Evolutionary conservation across 2,888 invertebrate genomes (phyloP).

Genomic region (Anarsia innoxiella): DNA sequence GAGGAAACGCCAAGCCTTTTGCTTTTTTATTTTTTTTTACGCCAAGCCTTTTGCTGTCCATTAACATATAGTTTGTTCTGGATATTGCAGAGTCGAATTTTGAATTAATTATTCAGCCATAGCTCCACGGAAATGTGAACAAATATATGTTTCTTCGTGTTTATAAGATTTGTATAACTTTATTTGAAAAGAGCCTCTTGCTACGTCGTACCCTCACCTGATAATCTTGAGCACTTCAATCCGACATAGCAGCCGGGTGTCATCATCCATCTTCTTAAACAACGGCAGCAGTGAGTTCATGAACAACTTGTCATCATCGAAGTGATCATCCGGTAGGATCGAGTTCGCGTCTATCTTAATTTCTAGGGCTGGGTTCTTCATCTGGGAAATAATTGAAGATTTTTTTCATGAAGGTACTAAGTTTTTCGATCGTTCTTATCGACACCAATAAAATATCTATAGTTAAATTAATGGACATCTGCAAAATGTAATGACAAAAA

Average conservation of each 20-base stretch:
- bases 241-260: slow-evolving; percentile 53
- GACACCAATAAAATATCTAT: too few relatives aligned
- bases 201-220: slow-evolving; percentile 17
- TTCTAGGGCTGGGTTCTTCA: slow-evolving; percentile 41
- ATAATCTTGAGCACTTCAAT: slow-evolving; percentile 64
- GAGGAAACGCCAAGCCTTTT: not conserved
- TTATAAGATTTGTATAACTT: too few relatives aligned
- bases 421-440: too few relatives aligned
- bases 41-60: not conserved
- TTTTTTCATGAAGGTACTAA: too few relatives aligned
- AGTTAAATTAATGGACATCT: too few relatives aligned
- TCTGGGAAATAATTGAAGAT: too few relatives aligned
- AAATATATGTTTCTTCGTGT: too few relatives aligned
- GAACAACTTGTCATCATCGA: slow-evolving; percentile 60
- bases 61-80: not conserved
- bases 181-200: not conserved
- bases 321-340: slow-evolving; percentile 60
- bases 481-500: too few relatives aligned
- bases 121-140: not conserved
- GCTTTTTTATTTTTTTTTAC: not conserved
- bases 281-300: slow-evolving; percentile 62
- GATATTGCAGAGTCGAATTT: not conserved
- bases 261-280: slow-evolving; percentile 66
- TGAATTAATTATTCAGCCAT: not conserved
- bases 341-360: slow-evolving; percentile 61